Base-by-base conservation (phyloP, 2,888 invertebrate species). In the Diploptera punctata region DNA sequence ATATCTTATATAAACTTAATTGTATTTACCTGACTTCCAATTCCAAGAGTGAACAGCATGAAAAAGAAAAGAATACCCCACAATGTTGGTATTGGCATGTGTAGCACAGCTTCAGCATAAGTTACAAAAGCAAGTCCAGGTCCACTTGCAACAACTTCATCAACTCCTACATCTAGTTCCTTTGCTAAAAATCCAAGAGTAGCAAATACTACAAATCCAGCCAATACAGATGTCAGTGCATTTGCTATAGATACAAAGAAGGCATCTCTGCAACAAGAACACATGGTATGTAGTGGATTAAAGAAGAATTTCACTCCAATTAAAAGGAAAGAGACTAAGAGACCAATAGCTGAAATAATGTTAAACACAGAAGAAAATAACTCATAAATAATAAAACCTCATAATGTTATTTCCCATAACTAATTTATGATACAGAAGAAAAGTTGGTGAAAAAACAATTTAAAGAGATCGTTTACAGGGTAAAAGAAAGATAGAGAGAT, bases 161-260 rank as follows among this genome's bases (percentile, higher is more conserved):
- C 73, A 1, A 80, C 79, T 24, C 76, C 73, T 3, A 82, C 78
- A 9, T 79, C 80, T 73, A 83, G 78, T 73, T 82, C 81, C 67
- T 81, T 79, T 26, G 85, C 83, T 78, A 85, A 81, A 77, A 82
- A 84, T 10, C 84, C 86, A 67, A 84, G 79, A 31, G 83, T 67
- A 7, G 82, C 79, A 76, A 84, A 84, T n/a, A 83, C 80, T 18
- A 83, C 80, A 61, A 82, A 78, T 10, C 83, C 83, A 47, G 84
- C 82, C 71, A 84, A 82, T 61, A 86, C 77, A 33, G 84, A 84
- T 3, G 84, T 84, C 61, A 81, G 19, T 16, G 80, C 79, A 76
- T 84, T 83, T 44, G 81, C 79, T 2, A 83, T 57, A 1, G 81
- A 78, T 13, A 85, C 80, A 16, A 83, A 74, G 44, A 78, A 38